phyloP scores from a whole-genome alignment of 2,888 invertebrate genomes.

The Hypercompe scribonia region DNA sequence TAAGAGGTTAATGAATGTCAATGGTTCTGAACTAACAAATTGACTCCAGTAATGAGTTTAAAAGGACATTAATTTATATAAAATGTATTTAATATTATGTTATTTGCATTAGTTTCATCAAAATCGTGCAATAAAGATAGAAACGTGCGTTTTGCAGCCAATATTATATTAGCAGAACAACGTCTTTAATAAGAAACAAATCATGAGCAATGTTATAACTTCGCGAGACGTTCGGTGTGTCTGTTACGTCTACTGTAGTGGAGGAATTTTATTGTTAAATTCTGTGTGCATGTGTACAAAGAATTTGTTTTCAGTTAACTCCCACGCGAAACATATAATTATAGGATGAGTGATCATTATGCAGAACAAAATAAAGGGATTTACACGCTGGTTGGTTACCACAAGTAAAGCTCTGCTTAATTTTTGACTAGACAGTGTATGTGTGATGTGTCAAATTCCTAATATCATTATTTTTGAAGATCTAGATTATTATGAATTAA shows the following conservation, averaged over 20 bases:
- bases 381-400: too few relatives aligned
- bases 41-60: slow-evolving; percentile 38
- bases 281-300: too few relatives aligned
- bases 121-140: background rate
- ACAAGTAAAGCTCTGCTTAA: too few relatives aligned
- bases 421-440: too few relatives aligned
- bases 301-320: background rate
- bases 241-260: too few relatives aligned
- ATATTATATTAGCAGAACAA: background rate
- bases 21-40: slow-evolving; percentile 41
- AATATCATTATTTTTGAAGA: too few relatives aligned
- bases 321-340: background rate
- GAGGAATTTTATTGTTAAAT: too few relatives aligned
- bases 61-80: slow-evolving; percentile 33
- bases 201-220: background rate
- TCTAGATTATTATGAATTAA: too few relatives aligned
- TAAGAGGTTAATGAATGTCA: slow-evolving; percentile 50
- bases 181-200: background rate
- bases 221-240: too few relatives aligned
- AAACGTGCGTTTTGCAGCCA: background rate
- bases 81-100: slow-evolving; percentile 16
- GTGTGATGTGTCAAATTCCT: too few relatives aligned
- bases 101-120: background rate
- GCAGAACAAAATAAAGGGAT: background rate
- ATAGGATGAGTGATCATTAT: background rate